Percentiles rank a stretch among this genome's conserved stretches.
Conservation (phyloP, 2,888 invertebrate species). For the Colletes collaris region DNA sequence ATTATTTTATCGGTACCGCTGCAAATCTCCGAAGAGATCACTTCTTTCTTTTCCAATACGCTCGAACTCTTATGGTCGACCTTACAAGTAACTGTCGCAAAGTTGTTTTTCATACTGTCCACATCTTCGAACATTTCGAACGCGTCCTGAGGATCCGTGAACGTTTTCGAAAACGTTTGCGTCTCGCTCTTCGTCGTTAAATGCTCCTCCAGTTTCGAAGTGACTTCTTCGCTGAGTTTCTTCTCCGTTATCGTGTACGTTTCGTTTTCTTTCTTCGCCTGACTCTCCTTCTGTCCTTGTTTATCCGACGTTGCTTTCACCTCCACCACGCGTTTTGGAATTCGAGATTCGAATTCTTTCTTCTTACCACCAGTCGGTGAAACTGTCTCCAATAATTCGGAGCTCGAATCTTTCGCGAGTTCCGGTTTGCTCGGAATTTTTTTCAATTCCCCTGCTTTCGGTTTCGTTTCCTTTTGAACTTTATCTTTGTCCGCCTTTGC, state of each 20-base stretch:
- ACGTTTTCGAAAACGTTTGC: constrained; percentile 70
- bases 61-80: constrained; percentile 74
- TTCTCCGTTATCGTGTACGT: constrained; percentile 70
- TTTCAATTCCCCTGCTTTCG: constrained; percentile 29
- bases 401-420: not conserved
- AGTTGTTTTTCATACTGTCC: constrained; percentile 58
- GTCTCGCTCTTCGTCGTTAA: constrained; percentile 72
- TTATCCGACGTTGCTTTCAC: constrained; percentile 57
- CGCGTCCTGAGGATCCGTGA: constrained; percentile 70
- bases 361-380: constrained; percentile 55
- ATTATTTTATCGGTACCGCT: constrained; percentile 73
- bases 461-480: constrained; percentile 62
- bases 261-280: constrained; percentile 60
- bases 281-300: constrained; percentile 58
- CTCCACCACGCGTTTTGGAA: constrained; percentile 71
- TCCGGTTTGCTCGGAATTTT: constrained; percentile 18
- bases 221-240: constrained; percentile 72
- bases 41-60: constrained; percentile 73
- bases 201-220: constrained; percentile 72
- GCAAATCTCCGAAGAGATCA: constrained; percentile 74
- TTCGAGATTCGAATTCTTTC: constrained; percentile 75
- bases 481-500: constrained; percentile 76
- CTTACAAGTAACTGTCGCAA: constrained; percentile 72
- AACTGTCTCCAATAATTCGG: constrained; percentile 23
- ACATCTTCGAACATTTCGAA: constrained; percentile 71